These are phyloP conservation scores for Pomatorhinus ruficollis DNA, from an alignment of 2,113 vertebrate genomes.

Conservation along the genomic window DNA sequence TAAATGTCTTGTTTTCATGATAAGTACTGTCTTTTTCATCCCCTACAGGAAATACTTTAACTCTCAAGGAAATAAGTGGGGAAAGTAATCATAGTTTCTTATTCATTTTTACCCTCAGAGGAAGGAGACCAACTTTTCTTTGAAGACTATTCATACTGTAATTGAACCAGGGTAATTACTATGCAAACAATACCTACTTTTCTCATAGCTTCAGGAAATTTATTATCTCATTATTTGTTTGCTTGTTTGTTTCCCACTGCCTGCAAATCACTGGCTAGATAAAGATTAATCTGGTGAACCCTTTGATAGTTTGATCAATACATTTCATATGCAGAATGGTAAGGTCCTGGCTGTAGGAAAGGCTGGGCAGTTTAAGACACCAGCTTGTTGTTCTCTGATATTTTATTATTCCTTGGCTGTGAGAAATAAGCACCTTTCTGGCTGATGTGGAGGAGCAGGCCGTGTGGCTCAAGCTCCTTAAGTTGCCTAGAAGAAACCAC, in stretches of 20 bases:
- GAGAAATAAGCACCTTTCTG: neutral
- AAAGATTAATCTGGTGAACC: neutral
- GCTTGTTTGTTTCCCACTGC: neutral
- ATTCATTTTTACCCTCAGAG: neutral
- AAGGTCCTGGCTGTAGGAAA: neutral
- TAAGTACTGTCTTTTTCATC: neutral
- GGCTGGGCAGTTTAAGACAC: neutral
- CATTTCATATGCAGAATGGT: neutral
- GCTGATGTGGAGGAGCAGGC: neutral
- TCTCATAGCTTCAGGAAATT: neutral
- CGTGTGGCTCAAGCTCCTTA: neutral
- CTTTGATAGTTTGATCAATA: neutral
- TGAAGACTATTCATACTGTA: neutral
- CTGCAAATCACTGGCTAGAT: neutral
- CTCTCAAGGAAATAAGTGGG: neutral
- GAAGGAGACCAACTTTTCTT: constrained; percentile 6
- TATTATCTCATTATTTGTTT: neutral
- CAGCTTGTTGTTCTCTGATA: neutral
- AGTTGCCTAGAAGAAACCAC: neutral
- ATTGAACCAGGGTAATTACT: constrained; percentile 7
- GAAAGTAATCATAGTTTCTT: neutral
- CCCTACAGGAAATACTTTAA: neutral
- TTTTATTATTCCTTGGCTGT: neutral
- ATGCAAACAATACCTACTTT: constrained; percentile 6
- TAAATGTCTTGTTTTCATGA: neutral